Base-by-base conservation (phyloP, 2,888 invertebrate species). In the Nomada fucata region DNA sequence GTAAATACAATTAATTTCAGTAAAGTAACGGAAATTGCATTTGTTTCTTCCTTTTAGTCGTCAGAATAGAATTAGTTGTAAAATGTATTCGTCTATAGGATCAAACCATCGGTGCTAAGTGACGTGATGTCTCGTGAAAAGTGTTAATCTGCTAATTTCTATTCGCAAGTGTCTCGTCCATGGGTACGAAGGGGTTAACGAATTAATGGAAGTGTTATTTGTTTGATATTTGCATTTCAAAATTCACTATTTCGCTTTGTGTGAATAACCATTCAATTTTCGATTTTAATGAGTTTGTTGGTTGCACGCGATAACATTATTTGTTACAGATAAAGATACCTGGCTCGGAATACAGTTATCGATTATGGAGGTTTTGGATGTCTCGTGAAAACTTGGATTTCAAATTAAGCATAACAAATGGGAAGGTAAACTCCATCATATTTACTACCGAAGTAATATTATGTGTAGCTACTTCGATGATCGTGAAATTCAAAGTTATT, bases 331-430 rank as follows among this genome's bases (percentile, higher is more conserved):
- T 94, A 11, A 90, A 91, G 81, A 86, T 94, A 67, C 91, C 93
- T 13, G 94, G 94, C 13, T 92, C 93, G 86, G 94, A 95, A 90
- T 94, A 96, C 89, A 95, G 96, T 90, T 95, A 94, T 80, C 95
- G 95, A 82, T 93, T 97, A 87, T 98, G 97, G 97, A 95, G 96
- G 42, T 96, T 96, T 92, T 96, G 96, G 95, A 96, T 97, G 96
- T 95, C 95, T 0, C 95, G 95, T 88, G 97, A 97, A 93, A 94
- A 94, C 0, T 94, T 95, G 2, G 94, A 95, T 91, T 97, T 97
- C 91, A 95, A 95, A 52, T 89, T 91, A 0, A 94, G 96, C 77
- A 94, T 97, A 67, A 96, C 96, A 23, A 96, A 97, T 92, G 95
- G 96, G 83, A 93, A 94, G 57, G 95, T 94, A 85, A 29, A 20